Evolutionary conservation across 2,113 vertebrate genomes (phyloP).

Genomic region (Nanorana parkeri): DNA sequence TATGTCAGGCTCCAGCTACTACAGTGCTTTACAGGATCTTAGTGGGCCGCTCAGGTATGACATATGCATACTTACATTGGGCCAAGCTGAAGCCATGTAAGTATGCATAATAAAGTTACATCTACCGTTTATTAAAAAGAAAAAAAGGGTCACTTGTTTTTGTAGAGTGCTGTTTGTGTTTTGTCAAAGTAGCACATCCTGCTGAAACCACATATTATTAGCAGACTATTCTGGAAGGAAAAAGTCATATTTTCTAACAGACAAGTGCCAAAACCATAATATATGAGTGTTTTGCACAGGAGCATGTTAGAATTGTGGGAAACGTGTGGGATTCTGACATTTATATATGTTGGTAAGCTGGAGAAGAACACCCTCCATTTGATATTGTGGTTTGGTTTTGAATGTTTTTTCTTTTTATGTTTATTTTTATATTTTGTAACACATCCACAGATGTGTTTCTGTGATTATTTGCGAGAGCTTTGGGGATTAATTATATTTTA

Average conservation of each 20-base stretch:
- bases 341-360: neutral
- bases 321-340: slow-evolving; percentile 19
- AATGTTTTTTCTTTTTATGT: neutral
- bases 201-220: neutral
- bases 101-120: too few species aligned
- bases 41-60: too few species aligned
- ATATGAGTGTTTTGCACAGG: slow-evolving; percentile 4
- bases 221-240: neutral
- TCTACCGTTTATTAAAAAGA: too few species aligned
- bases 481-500: slow-evolving; percentile 8
- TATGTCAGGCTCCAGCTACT: too few species aligned
- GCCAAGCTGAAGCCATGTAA: too few species aligned
- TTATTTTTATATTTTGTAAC: neutral
- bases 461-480: neutral
- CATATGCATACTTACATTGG: too few species aligned
- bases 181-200: neutral
- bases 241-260: neutral
- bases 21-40: too few species aligned
- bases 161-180: neutral
- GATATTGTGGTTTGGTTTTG: neutral
- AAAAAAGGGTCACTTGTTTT: too few species aligned
- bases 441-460: neutral
- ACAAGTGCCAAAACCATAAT: slow-evolving; percentile 23
- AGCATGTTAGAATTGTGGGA: slow-evolving; percentile 2
- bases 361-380: neutral